These are phyloP conservation scores for Pomatostomus ruficeps DNA, from an alignment of 2,113 vertebrate genomes.

Conservation along the genomic window DNA sequence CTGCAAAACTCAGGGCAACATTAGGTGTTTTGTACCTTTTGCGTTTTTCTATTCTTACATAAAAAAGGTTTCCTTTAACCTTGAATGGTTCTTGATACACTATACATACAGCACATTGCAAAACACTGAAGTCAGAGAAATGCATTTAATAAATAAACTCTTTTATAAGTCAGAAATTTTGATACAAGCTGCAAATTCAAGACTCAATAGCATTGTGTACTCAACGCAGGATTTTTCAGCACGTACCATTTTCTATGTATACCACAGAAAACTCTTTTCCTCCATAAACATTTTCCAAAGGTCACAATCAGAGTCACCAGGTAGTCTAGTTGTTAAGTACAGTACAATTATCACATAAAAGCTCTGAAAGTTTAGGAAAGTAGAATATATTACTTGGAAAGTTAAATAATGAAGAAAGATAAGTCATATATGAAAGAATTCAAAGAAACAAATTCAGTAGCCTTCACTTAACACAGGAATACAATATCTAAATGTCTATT, in stretches of 20 bases:
- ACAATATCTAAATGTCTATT: neutral
- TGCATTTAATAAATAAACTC: neutral
- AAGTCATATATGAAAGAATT: neutral
- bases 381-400: neutral
- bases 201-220: neutral
- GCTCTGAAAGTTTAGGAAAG: neutral
- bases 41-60: neutral
- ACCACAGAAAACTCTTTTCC: neutral
- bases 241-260: neutral
- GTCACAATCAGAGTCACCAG: neutral
- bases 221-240: neutral
- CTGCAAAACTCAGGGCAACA: too few relatives aligned
- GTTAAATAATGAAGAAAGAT: neutral
- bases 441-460: neutral
- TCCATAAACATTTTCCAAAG: neutral
- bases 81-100: neutral
- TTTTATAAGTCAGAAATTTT: neutral
- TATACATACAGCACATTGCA: neutral
- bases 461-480: neutral
- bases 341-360: neutral
- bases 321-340: neutral
- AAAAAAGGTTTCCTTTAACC: neutral
- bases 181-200: neutral
- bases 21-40: neutral
- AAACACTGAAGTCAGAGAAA: neutral